These are phyloP conservation scores for Callimorpha dominula DNA, from an alignment of 2,888 invertebrate species.

Conservation along the genomic window DNA sequence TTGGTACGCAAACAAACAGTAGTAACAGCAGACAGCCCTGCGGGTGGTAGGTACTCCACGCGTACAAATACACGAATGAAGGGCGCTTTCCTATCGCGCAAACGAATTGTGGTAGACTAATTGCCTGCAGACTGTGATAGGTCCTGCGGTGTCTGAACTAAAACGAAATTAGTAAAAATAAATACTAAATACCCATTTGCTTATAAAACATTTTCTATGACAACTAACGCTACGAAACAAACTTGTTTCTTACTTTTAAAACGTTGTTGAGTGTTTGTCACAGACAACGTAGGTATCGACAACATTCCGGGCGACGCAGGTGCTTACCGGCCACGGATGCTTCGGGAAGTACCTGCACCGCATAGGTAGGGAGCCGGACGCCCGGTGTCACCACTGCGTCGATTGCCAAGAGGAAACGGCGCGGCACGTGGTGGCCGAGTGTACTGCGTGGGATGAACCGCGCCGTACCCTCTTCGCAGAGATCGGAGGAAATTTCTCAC, in stretches of 20 bases:
- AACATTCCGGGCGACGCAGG: too few relatives aligned
- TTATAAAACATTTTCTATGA: neutral
- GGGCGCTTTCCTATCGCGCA: neutral
- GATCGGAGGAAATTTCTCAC: too few relatives aligned
- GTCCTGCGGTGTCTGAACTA: neutral
- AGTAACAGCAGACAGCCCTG: conserved; percentile 28
- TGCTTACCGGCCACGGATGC: too few relatives aligned
- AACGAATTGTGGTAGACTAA: conserved; percentile 1
- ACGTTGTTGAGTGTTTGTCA: neutral
- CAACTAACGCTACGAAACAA: neutral
- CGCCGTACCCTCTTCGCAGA: too few relatives aligned
- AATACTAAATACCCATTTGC: neutral
- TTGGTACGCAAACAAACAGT: conserved; percentile 45
- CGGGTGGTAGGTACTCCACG: conserved; percentile 16
- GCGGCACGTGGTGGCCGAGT: too few relatives aligned
- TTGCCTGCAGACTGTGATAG: neutral
- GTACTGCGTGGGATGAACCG: too few relatives aligned
- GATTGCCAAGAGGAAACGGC: too few relatives aligned
- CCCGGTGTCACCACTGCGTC: too few relatives aligned
- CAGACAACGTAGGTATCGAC: neutral
- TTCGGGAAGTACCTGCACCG: too few relatives aligned
- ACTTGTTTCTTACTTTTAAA: neutral
- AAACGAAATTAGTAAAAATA: neutral
- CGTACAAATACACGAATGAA: conserved; percentile 53
- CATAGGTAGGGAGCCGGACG: too few relatives aligned